Percentiles rank a stretch among this genome's conserved stretches.
phyloP scores from a whole-genome alignment of 2,888 invertebrate species.

The Volucella inanis region DNA sequence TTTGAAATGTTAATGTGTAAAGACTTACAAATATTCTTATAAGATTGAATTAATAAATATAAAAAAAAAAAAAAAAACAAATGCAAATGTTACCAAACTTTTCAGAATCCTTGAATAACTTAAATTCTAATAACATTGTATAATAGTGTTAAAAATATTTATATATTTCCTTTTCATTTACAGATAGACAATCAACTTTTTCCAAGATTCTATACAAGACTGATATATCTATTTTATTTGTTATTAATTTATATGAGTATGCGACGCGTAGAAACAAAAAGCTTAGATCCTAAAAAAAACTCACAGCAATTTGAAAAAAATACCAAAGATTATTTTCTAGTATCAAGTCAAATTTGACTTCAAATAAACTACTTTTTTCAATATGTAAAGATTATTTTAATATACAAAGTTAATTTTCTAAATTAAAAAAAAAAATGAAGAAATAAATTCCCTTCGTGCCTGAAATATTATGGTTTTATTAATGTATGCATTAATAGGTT shows the following conservation, averaged over 20 bases:
- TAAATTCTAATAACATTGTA: no score
- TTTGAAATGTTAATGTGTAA: no score
- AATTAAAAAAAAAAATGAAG: background rate
- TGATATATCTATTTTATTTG: slow-evolving; percentile 51
- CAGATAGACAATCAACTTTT: slow-evolving; percentile 56
- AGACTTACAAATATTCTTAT: no score
- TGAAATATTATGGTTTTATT: slow-evolving; percentile 34
- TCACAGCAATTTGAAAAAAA: background rate
- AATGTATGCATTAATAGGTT: slow-evolving; percentile 7
- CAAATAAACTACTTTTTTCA: background rate
- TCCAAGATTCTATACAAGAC: slow-evolving; percentile 47
- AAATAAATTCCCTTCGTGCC: slow-evolving; percentile 35
- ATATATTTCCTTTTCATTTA: slow-evolving; percentile 11
- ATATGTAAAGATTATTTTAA: background rate
- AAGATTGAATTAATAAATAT: no score
- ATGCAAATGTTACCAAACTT: no score
- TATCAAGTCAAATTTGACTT: slow-evolving; percentile 27
- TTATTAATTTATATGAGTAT: slow-evolving; percentile 29
- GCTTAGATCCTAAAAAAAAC: slow-evolving; percentile 1
- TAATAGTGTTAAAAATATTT: no score
- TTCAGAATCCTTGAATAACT: no score
- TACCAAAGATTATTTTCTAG: slow-evolving; percentile 41
- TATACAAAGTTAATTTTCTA: background rate
- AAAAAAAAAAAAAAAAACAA: no score
- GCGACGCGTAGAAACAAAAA: background rate